These are phyloP conservation scores for Lagorchestes hirsutus DNA, from an alignment of 2,797 vertebrate genomes.

Conservation along the genomic window DNA sequence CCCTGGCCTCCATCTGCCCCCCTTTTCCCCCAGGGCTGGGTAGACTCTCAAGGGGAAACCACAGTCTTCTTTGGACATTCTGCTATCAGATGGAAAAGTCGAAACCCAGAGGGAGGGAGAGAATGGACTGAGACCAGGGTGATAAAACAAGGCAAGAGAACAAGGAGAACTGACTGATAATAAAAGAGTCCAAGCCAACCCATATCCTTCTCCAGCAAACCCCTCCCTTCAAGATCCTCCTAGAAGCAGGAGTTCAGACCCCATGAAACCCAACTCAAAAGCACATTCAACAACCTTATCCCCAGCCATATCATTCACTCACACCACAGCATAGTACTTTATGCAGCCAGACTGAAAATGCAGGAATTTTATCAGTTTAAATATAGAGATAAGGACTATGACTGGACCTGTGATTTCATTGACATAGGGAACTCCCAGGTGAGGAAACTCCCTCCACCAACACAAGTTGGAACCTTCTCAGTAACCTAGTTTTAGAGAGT, in stretches of 20 bases:
- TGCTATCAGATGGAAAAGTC: background rate
- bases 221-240: background rate
- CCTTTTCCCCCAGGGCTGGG: background rate
- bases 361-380: background rate
- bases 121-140: background rate
- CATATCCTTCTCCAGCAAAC: background rate
- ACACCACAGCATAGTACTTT: background rate
- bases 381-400: background rate
- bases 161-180: background rate
- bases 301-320: background rate
- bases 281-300: background rate
- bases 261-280: background rate
- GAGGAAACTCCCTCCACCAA: background rate
- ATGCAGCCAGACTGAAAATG: background rate
- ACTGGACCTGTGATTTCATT: background rate
- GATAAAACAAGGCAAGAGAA: background rate
- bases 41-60: conserved; percentile 3
- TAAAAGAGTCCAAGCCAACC: background rate
- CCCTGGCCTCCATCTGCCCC: conserved; percentile 43
- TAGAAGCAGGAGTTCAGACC: background rate
- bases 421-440: background rate
- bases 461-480: background rate
- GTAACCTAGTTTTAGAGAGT: background rate
- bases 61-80: background rate
- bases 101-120: background rate